Conservation (phyloP, 1,140 invertebrate genomes). For the Melipona quadrifasciata region DNA sequence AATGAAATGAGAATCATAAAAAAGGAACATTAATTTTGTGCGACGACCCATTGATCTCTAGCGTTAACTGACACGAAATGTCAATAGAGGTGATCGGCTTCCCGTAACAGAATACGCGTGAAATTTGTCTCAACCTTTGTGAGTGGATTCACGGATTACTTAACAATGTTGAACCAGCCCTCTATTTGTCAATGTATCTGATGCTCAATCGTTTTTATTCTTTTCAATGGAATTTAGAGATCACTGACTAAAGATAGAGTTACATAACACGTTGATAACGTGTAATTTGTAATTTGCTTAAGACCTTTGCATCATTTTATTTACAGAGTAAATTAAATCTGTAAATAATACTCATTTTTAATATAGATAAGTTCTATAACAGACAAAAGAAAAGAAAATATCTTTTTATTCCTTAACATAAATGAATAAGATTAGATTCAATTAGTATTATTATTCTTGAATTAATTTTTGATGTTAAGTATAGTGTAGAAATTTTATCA, state of each 20-base stretch:
- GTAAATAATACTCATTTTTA: too few relatives aligned
- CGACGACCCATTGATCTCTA: constrained; percentile 33
- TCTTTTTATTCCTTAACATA: not conserved
- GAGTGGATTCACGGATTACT: not conserved
- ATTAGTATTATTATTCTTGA: not conserved
- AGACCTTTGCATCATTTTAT: not conserved
- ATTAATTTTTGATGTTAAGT: not conserved
- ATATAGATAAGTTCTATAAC: not conserved
- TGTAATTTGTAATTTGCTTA: constrained; percentile 2
- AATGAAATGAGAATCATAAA: not conserved
- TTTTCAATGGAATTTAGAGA: not conserved
- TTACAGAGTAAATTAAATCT: not conserved
- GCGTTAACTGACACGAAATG: not conserved
- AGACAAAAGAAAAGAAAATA: not conserved
- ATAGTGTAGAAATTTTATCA: not conserved
- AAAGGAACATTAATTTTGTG: too few relatives aligned
- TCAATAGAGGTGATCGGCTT: not conserved
- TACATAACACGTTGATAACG: not conserved
- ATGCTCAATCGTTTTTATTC: not conserved
- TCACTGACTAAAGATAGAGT: not conserved
- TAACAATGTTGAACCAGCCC: not conserved
- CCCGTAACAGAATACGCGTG: constrained; percentile 42
- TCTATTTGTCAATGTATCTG: not conserved
- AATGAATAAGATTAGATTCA: not conserved
- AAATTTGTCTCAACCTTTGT: constrained; percentile 32